Evolutionary conservation across 2,888 invertebrate genomes (phyloP).

Genomic region (Hypena proboscidalis): DNA sequence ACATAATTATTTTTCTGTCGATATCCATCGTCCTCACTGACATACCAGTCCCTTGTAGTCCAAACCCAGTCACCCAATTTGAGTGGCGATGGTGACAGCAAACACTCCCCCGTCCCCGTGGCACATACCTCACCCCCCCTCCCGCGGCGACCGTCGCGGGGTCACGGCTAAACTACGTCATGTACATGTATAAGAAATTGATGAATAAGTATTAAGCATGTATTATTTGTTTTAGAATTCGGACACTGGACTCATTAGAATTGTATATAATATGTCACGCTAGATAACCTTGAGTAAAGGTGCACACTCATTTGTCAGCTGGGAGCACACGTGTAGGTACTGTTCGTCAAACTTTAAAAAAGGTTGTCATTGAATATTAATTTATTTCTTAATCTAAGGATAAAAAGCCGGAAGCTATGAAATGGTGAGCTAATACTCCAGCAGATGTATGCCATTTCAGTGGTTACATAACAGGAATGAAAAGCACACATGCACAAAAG

Average conservation of each 20-base stretch:
- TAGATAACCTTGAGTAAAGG: conserved; percentile 8
- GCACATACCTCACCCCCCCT: not conserved
- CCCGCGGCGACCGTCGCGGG: not conserved
- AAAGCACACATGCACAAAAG: not conserved
- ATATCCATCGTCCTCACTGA: too few relatives aligned
- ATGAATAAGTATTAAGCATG: conserved; percentile 7
- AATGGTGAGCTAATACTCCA: not conserved
- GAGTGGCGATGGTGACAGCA: too few relatives aligned
- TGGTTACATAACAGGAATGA: conserved; percentile 2
- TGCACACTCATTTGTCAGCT: conserved; percentile 1
- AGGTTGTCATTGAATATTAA: too few relatives aligned
- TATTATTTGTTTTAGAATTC: conserved; percentile 3
- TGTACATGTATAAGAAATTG: conserved; percentile 8
- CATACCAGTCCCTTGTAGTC: too few relatives aligned
- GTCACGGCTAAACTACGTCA: conserved; percentile 6
- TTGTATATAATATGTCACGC: conserved; percentile 7
- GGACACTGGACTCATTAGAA: conserved; percentile 8
- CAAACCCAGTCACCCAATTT: conserved; percentile 1
- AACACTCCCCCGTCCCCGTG: not conserved
- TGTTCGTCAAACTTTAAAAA: too few relatives aligned
- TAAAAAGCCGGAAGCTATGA: too few relatives aligned
- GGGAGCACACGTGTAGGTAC: not conserved
- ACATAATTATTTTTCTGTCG: too few relatives aligned
- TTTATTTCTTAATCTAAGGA: too few relatives aligned
- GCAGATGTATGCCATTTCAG: conserved; percentile 5